These are phyloP conservation scores for Psylliodes chrysocephalus DNA, from an alignment of 2,888 invertebrate genomes.

Conservation along the genomic window DNA sequence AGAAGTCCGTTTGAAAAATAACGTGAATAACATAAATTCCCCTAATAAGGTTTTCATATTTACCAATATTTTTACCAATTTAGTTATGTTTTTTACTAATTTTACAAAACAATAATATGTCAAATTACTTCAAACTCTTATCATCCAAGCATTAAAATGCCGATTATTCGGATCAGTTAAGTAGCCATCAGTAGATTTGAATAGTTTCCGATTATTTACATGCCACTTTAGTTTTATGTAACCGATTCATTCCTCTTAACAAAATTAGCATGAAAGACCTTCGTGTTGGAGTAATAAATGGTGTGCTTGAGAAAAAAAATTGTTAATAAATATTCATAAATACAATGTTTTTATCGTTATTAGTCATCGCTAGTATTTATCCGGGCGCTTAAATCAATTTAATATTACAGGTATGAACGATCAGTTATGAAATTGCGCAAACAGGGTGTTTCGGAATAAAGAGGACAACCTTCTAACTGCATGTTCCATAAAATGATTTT, in stretches of 20 bases:
- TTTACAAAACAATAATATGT: too few species aligned
- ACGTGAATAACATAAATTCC: too few species aligned
- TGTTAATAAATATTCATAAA: conserved; percentile 3
- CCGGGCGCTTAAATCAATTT: neutral
- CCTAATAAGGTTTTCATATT: too few species aligned
- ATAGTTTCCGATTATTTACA: neutral
- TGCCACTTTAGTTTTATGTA: conserved; percentile 1
- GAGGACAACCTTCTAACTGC: too few species aligned
- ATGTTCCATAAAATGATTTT: too few species aligned
- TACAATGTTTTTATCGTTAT: neutral
- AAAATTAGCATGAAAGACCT: conserved; percentile 13
- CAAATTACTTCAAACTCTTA: too few species aligned
- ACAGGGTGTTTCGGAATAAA: too few species aligned
- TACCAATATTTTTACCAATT: too few species aligned
- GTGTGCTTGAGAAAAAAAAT: neutral
- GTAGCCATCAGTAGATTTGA: neutral
- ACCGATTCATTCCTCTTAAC: conserved; percentile 2
- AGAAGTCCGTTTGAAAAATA: too few species aligned
- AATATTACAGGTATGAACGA: too few species aligned
- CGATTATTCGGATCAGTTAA: neutral
- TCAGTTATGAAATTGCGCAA: too few species aligned
- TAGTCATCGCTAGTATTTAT: neutral
- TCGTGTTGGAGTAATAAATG: conserved; percentile 2
- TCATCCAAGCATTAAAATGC: neutral
- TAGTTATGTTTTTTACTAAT: too few species aligned